Conservation (phyloP, 2,888 invertebrate species). For the Hofmannophila pseudospretella region DNA sequence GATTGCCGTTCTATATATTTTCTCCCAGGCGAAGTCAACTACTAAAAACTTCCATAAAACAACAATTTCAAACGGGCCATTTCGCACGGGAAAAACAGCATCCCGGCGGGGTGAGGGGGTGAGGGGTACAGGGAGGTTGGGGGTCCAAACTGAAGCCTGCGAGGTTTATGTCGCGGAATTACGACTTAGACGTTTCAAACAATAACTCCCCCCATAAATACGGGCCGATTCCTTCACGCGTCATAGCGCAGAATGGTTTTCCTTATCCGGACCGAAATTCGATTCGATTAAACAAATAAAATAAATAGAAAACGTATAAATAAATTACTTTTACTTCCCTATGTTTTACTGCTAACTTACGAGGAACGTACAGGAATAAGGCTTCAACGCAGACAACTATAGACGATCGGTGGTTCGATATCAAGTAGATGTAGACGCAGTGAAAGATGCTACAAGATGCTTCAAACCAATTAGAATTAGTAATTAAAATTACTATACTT, state of each 20-base stretch:
- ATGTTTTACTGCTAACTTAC: no score
- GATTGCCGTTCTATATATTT: constrained; percentile 67
- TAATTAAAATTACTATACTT: no score
- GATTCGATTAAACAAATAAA: constrained; percentile 20
- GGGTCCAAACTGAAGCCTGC: constrained; percentile 66
- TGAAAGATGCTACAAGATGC: no score
- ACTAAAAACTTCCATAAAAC: constrained; percentile 78
- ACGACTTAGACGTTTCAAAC: constrained; percentile 79
- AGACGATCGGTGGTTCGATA: no score
- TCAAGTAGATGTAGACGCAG: no score
- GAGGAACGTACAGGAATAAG: no score
- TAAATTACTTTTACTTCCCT: no score
- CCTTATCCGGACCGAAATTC: constrained; percentile 38
- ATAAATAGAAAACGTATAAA: constrained; percentile 14
- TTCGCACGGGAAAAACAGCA: constrained; percentile 74
- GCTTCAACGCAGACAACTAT: no score
- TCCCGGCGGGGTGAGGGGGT: constrained; percentile 40
- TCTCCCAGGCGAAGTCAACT: constrained; percentile 72
- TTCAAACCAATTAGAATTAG: no score
- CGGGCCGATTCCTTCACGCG: constrained; percentile 75
- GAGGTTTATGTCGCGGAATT: constrained; percentile 72
- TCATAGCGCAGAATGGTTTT: constrained; percentile 68
- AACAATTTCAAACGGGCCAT: constrained; percentile 77
- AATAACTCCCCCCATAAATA: constrained; percentile 75
- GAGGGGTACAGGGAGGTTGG: constrained; percentile 28